Base-by-base conservation (phyloP, 2,888 invertebrate species). In the Pachycephus smyrnensis region DNA sequence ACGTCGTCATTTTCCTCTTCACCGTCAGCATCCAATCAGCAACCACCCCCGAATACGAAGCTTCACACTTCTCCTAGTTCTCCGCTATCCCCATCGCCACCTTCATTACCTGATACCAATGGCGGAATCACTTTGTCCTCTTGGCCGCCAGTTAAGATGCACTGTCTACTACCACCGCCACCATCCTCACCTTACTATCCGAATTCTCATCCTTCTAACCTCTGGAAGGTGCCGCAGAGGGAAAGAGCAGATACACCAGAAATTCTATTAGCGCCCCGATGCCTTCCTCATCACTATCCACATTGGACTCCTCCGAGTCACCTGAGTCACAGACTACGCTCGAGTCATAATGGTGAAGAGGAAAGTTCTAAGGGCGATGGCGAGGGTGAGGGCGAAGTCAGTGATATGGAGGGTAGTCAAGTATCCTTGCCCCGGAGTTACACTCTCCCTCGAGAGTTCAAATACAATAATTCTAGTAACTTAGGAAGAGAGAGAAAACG, bases 351-450 rank as follows among this genome's bases (percentile, higher is more conserved):
- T 81, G 83, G 81, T 73, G 86, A 85, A 69, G 85, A 87, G 15
- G 82, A 81, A 15, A 85, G 82, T 31, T 82, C 83, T 0, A 87
- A 86, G 73, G 87, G 86, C 15, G 89, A 90, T n/a, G 86, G 83
- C 15, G 89, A 90, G 32, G 84, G 83, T n/a, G 88, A 85, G 12
- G 73, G 82, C 11, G 90, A 90, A 78, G 79, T 93, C 86, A 91
- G 91, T 77, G 91, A 91, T 71, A 84, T 91, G 83, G 91, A 91
- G 75, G 91, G 91, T 68, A 91, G 91, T 90, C 94, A 97, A 94
- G 94, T 97, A 84, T 97, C 97, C 3, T 92, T 97, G 77, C 97
- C 97, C 0, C 94, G 97, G 33, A 97, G 96, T 37, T 97, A 97
- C 90, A 97, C 97, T 0, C 92, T 97, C 75, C 97, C 97, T 1